Percentiles rank a stretch among this genome's conserved stretches.
These are phyloP conservation scores for Labrus mixtus DNA, from an alignment of 2,113 vertebrate genomes.

Conservation along the genomic window DNA sequence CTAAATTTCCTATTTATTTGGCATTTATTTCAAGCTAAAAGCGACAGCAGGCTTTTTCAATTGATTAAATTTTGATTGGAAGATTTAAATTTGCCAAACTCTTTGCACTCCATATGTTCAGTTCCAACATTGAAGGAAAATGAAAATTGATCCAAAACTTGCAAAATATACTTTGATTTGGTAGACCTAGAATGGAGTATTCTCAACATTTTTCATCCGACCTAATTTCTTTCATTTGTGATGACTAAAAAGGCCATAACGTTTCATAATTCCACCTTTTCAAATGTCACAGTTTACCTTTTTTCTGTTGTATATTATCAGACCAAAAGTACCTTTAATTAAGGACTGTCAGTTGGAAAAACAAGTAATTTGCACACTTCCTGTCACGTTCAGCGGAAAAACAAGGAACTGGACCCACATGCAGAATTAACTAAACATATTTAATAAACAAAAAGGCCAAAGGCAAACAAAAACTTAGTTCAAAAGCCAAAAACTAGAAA, in stretches of 20 bases:
- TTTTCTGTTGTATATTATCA: neutral
- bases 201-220: neutral
- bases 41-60: neutral
- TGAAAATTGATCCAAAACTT: too few species aligned
- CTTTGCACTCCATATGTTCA: neutral
- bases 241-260: neutral
- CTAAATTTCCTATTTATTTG: constrained; percentile 9
- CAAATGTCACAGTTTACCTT: neutral
- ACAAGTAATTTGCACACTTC: neutral
- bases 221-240: neutral
- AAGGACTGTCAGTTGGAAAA: neutral
- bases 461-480: too few species aligned
- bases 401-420: too few species aligned
- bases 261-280: neutral
- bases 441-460: too few species aligned
- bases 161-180: too few species aligned
- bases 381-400: too few species aligned
- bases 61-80: constrained; percentile 11
- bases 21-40: constrained; percentile 5
- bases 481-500: too few species aligned
- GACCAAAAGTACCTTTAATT: neutral
- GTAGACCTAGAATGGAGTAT: too few species aligned
- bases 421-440: too few species aligned
- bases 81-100: neutral
- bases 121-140: neutral